Evolutionary conservation across 2,888 invertebrate genomes (phyloP).

Genomic region (Conomelus anceps): DNA sequence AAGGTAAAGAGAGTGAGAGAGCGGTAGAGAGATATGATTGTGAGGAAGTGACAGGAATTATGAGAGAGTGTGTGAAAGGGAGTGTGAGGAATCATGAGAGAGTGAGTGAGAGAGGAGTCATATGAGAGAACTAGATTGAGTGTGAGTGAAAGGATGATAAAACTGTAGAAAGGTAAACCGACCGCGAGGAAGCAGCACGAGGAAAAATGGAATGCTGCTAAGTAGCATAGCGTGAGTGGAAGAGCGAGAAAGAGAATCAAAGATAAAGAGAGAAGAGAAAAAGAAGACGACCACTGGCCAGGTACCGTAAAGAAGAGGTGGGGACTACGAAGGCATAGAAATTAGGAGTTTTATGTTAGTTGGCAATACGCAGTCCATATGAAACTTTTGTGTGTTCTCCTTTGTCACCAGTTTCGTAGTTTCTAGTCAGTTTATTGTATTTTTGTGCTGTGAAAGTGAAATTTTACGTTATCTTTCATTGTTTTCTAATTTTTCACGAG

Average conservation of each 20-base stretch:
- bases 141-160: neutral
- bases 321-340: neutral
- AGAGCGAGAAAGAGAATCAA: neutral
- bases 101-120: neutral
- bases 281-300: neutral
- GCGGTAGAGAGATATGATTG: neutral
- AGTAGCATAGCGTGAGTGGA: neutral
- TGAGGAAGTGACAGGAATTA: neutral
- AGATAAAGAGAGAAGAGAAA: neutral
- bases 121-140: neutral
- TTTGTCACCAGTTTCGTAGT: neutral
- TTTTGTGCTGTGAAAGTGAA: neutral
- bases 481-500: neutral
- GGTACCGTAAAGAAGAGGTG: neutral
- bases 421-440: neutral
- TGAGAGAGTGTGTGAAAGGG: too few species aligned
- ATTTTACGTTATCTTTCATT: neutral
- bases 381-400: neutral
- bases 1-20: neutral
- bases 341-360: neutral
- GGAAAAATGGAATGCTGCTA: neutral
- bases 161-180: neutral
- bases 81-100: neutral
- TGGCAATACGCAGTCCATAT: neutral
- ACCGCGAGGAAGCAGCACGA: neutral